Percentiles rank a stretch among this genome's conserved stretches.
Evolutionary conservation across 1,140 invertebrate species (phyloP).

Genomic region (Anagrus nilaparvatae): DNA sequence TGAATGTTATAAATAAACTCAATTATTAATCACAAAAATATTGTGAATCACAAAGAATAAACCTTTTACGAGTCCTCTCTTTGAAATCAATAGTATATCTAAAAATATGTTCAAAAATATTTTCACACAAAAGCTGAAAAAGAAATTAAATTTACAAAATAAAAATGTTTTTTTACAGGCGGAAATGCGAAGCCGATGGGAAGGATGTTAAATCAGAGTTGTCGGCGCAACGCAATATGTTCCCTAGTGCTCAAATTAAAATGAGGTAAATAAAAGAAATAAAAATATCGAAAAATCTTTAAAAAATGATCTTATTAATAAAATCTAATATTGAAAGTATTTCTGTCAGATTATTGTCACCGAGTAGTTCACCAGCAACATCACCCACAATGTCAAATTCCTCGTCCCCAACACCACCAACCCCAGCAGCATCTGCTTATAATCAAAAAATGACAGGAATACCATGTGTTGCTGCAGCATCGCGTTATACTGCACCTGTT

Average conservation of each 20-base stretch:
- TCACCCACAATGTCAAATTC: conserved; percentile 58
- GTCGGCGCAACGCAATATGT: conserved; percentile 47
- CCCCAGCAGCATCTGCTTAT: conserved; percentile 43
- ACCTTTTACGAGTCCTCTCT: too few relatives aligned
- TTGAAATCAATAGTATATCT: too few relatives aligned
- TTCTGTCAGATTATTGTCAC: conserved; percentile 50
- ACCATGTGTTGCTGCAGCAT: conserved; percentile 83
- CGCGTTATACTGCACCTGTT: conserved; percentile 86
- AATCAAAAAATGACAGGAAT: conserved; percentile 68
- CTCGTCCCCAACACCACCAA: conserved; percentile 52
- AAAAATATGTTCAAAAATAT: too few relatives aligned
- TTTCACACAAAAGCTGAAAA: too few relatives aligned
- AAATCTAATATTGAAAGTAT: conserved; percentile 28
- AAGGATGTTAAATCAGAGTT: conserved; percentile 52
- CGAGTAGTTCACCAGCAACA: conserved; percentile 54
- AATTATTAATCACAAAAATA: too few relatives aligned
- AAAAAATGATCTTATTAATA: conserved; percentile 7
- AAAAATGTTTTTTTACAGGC: too few relatives aligned
- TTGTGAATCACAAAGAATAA: too few relatives aligned
- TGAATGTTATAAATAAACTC: too few relatives aligned
- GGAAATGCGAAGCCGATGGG: conserved; percentile 49
- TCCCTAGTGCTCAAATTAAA: conserved; percentile 54
- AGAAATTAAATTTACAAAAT: too few relatives aligned
- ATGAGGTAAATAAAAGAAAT: conserved; percentile 50
- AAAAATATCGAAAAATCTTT: conserved; percentile 17